Evolutionary conservation across 2,113 vertebrate genomes (phyloP).

Genomic region (Diglossa brunneiventris): DNA sequence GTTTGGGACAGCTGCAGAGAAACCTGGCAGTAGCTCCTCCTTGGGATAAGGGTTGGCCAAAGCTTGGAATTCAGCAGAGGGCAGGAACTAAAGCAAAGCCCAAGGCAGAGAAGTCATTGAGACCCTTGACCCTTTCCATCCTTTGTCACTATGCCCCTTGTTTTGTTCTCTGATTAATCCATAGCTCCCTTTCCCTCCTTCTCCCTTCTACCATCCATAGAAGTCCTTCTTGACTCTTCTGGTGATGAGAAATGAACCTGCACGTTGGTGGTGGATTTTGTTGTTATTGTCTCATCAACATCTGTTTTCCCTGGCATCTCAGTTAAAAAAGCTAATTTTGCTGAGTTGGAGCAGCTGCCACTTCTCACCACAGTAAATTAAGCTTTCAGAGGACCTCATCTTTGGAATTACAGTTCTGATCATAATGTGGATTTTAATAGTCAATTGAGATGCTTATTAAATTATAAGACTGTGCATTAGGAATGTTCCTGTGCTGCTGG

Average conservation of each 20-base stretch:
- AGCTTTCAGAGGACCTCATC: slow-evolving; percentile 54
- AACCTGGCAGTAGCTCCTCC: not conserved
- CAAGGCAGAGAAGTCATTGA: fast-evolving
- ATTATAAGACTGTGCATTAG: slow-evolving; percentile 35
- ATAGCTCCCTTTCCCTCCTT: not conserved
- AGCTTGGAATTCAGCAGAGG: not conserved
- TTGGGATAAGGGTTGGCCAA: not conserved
- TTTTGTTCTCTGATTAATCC: not conserved
- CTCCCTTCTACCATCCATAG: not conserved
- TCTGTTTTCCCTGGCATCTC: slow-evolving; percentile 49
- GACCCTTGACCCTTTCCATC: not conserved
- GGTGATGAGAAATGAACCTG: not conserved
- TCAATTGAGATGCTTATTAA: slow-evolving; percentile 63
- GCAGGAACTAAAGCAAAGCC: not conserved
- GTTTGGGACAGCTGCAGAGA: not conserved
- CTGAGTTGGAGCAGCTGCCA: slow-evolving; percentile 48
- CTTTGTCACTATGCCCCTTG: not conserved
- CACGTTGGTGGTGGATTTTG: not conserved
- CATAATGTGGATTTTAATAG: slow-evolving; percentile 55
- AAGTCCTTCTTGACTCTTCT: not conserved
- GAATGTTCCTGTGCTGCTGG: not conserved
- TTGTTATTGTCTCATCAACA: slow-evolving; percentile 25
- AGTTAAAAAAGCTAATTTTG: slow-evolving; percentile 41
- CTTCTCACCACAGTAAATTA: slow-evolving; percentile 55
- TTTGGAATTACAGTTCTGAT: slow-evolving; percentile 60